Base-by-base conservation (phyloP, 2,797 vertebrate genomes). In the Oryzias sinensis region DNA sequence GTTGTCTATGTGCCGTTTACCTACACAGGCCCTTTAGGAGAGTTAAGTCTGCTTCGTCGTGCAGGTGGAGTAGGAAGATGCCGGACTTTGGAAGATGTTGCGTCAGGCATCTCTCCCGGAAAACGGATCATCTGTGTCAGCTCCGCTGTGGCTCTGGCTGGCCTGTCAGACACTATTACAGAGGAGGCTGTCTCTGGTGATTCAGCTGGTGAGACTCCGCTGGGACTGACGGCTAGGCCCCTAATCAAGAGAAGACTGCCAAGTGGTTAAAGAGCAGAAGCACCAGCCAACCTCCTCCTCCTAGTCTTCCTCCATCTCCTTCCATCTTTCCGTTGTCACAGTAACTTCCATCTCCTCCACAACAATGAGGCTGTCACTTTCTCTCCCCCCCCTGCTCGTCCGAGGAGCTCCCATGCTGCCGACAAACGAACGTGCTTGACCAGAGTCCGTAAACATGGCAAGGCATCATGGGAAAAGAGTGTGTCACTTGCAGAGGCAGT, bases 141-240 rank as follows among this genome's bases (percentile, higher is more conserved):
- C 82, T 87, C 84, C 83, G 67, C 75, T 53, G 72, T 62, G 72
- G 76, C 83, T 84, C 65, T 64, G 83, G 82, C 84, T 78, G 72
- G 80, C 84, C 87, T 90, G 91, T 90, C 90, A 91, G 90, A 89
- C 86, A 83, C 78, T 71, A 88, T 91, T 90, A 91, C 86, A 69
- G 83, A 80, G 81, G 68, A 91, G 77, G 65, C 59, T 50, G 80
- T 90, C 85, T 90, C 88, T 69, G 49, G 79, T 70, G 87, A 88
- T 81, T 86, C 49, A 52, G 79, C 83, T 52, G 50, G 42, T 68
- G 85, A 89, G 83, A 76, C 83, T 86, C 83, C 74, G 50, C 59
- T 14, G 83, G 77, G 87, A 89, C 85, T 15, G 69, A 74, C 70
- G 62, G 70, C 52, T 77, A 71, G 42, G 79, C 78, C 71, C 77